phyloP scores from a whole-genome alignment of 1,140 invertebrate species.

The Metopolophium dirhodum region DNA sequence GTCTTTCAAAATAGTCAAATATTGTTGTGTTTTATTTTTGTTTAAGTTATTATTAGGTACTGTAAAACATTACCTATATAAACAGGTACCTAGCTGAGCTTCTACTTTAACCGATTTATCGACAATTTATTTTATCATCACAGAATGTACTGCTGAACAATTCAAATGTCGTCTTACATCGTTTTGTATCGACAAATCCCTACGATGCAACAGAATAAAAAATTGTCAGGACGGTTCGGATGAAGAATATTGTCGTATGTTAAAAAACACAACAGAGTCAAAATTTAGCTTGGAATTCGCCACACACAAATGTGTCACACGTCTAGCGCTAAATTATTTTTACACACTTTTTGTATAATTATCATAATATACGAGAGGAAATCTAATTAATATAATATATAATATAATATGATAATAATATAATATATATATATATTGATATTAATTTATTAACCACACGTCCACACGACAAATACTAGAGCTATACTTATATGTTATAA shows the following conservation, averaged over 20 bases:
- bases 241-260: conserved; percentile 59
- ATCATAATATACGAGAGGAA: not conserved
- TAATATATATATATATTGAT: not conserved
- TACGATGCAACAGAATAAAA: conserved; percentile 60
- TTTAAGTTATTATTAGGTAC: not conserved
- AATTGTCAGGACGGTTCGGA: conserved; percentile 63
- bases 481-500: not conserved
- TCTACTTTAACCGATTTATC: not conserved
- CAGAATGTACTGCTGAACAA: conserved; percentile 42
- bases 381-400: not conserved
- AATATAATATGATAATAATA: not conserved
- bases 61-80: not conserved
- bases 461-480: not conserved
- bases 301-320: not conserved
- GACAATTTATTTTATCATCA: not conserved
- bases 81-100: not conserved
- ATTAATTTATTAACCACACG: not conserved
- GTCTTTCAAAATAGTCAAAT: not conserved
- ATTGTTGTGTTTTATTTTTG: not conserved
- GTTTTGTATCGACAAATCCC: conserved; percentile 58
- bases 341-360: not conserved
- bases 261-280: not conserved
- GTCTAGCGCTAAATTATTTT: not conserved
- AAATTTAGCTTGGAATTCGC: conserved; percentile 7
- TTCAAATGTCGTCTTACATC: conserved; percentile 15